Conservation (phyloP, 2,113 vertebrate genomes). For the Etheostoma cragini region DNA sequence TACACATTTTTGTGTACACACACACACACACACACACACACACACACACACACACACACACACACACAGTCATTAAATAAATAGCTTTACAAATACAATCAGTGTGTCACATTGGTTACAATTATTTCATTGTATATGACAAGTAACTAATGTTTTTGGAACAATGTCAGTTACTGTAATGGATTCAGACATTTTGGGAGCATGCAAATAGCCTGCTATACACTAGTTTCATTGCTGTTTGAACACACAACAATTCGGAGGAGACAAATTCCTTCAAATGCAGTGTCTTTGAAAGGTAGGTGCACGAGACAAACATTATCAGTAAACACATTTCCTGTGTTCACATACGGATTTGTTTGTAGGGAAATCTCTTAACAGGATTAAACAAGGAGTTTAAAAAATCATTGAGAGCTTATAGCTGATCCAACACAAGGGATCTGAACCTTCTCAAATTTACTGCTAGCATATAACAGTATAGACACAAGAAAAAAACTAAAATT, state of each 20-base stretch:
- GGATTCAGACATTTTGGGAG: not conserved
- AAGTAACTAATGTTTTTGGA: not conserved
- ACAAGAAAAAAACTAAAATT: not conserved
- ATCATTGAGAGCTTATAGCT: not conserved
- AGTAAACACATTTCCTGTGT: not conserved
- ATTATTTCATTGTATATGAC: constrained; percentile 1
- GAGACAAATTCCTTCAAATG: not conserved
- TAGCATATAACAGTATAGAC: not conserved
- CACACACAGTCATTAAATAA: not conserved
- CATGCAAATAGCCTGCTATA: constrained; percentile 2
- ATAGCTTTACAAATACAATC: constrained; percentile 39
- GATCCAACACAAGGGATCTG: not conserved
- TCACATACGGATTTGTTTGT: not conserved
- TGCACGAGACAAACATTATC: not conserved
- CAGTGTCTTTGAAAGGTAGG: constrained; percentile 3
- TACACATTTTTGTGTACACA: not conserved
- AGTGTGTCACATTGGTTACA: constrained; percentile 17
- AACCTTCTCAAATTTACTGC: not conserved
- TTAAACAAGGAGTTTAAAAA: not conserved
- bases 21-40: not conserved
- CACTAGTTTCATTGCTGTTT: not conserved
- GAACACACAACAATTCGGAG: not conserved
- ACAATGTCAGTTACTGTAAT: constrained; percentile 7
- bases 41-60: no score
- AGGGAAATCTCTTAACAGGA: not conserved